Conservation (phyloP, 2,888 invertebrate species). For the Andrena dorsata region DNA sequence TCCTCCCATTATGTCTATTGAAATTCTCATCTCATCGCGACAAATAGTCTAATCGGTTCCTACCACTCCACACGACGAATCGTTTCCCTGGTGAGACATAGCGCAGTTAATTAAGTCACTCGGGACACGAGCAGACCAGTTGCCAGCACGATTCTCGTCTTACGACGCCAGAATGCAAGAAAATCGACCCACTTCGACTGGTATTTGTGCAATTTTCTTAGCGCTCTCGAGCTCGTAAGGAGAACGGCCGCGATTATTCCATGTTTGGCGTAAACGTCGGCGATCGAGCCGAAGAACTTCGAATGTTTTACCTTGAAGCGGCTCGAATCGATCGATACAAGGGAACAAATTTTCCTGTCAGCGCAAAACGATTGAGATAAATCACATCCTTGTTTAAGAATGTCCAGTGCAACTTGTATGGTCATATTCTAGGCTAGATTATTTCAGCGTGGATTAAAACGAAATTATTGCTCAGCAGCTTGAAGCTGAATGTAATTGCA, state of each 20-base stretch:
- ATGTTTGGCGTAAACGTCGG: slow-evolving; percentile 56
- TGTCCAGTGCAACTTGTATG: not conserved
- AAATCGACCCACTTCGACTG: slow-evolving; percentile 76
- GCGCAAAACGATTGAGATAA: slow-evolving; percentile 6
- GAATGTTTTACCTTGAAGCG: slow-evolving; percentile 24
- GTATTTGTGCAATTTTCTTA: slow-evolving; percentile 75
- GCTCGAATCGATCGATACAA: slow-evolving; percentile 6
- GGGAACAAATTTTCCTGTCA: slow-evolving; percentile 43
- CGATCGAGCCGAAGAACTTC: slow-evolving; percentile 32
- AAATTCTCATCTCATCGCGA: not conserved
- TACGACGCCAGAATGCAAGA: slow-evolving; percentile 54
- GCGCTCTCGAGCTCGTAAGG: slow-evolving; percentile 36
- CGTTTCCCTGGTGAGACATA: slow-evolving; percentile 37
- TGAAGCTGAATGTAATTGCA: no score
- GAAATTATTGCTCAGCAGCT: no score
- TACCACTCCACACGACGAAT: slow-evolving; percentile 1
- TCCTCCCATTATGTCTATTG: no score
- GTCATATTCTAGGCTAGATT: no score
- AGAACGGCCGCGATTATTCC: slow-evolving; percentile 54
- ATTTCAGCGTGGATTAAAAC: no score
- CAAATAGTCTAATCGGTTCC: slow-evolving; percentile 29
- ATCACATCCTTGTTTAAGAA: not conserved
- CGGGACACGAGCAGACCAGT: slow-evolving; percentile 27
- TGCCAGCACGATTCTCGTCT: slow-evolving; percentile 32
- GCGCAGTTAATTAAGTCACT: slow-evolving; percentile 64